Base-by-base conservation (phyloP, 2,113 vertebrate species). In the Ranitomeya imitator region DNA sequence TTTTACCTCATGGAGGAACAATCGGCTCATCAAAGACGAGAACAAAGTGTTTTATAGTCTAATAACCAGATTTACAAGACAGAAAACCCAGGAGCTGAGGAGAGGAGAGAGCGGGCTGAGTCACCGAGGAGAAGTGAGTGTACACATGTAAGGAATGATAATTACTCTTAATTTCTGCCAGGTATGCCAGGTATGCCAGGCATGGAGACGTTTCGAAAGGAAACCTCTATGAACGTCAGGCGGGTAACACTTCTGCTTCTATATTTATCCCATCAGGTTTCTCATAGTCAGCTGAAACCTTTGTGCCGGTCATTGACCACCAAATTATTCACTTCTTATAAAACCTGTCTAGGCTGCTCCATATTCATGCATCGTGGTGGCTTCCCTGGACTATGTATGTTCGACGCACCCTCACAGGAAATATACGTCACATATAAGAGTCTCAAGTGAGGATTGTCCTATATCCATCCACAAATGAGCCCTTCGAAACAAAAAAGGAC, bases 71-170 rank as follows among this genome's bases (percentile, higher is more conserved):
- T 83, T 65, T 83, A 81, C 52, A 31, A 80, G n/a, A 6, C 2
- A 57, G 18, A 31, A 19, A 61, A 37, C 0, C 59, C 8, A 12
- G 16, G 16, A 37, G 61, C 79, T 18, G 21, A 61, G 37, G 80
- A 83, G 65, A 83, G 80, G 60, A 65, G 80, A 51, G 15, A 11
- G 45, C 12, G n/a, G 37, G 4, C 10, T 51, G 59, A 63, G 15
- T 83, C 60, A 83, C 11, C 1, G 0, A n/a, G 0, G 18, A 65
- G 60, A 23, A 51, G 55, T 63, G 31, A 65, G 61, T 26, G 18
- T 67, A 83, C 60, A 65, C 80, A 82, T 82, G 79, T 82, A 7
- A 65, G 37, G 37, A 23, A 67, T 51, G 80, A 45, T 19, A 45
- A 82, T 19, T 9, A 63, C 31, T 63, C 18, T 0, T 51, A n/a